phyloP scores from a whole-genome alignment of 1,140 invertebrate species.

The Drosophila busckii region DNA sequence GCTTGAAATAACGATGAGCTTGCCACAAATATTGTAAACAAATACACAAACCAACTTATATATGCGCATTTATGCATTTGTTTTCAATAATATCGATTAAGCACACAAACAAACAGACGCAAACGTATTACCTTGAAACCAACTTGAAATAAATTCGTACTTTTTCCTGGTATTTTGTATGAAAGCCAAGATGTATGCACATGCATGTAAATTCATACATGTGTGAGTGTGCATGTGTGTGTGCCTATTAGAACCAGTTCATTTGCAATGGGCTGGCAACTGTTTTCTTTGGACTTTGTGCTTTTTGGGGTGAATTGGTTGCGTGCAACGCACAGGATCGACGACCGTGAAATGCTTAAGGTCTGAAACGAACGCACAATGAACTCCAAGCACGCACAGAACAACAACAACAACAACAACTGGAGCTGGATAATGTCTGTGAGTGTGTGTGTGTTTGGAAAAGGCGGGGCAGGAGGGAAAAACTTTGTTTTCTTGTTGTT shows the following conservation, averaged over 20 bases:
- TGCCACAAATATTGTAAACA: too few species aligned
- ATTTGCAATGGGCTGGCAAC: slow-evolving; percentile 9
- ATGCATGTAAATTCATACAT: too few species aligned
- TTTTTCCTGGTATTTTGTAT: too few species aligned
- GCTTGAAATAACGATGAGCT: too few species aligned
- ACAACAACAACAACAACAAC: slow-evolving; percentile 20
- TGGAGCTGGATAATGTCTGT: slow-evolving; percentile 14
- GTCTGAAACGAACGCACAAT: slow-evolving; percentile 59
- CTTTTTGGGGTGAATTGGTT: slow-evolving; percentile 50
- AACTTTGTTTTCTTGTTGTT: not conserved
- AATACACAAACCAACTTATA: too few species aligned
- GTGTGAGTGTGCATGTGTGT: not conserved
- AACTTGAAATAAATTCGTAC: too few species aligned
- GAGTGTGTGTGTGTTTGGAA: not conserved
- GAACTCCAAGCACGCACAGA: slow-evolving; percentile 51
- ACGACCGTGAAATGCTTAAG: slow-evolving; percentile 69
- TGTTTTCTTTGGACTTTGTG: slow-evolving; percentile 26
- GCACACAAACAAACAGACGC: too few species aligned
- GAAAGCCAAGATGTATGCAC: too few species aligned
- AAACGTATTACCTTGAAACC: too few species aligned
- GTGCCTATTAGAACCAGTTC: slow-evolving; percentile 11
- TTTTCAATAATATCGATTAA: too few species aligned
- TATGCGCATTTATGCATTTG: too few species aligned
- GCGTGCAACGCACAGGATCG: slow-evolving; percentile 59
- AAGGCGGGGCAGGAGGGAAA: not conserved